Evolutionary conservation across 2,797 vertebrate genomes (phyloP).

Genomic region (Acipenser transmontanus): DNA sequence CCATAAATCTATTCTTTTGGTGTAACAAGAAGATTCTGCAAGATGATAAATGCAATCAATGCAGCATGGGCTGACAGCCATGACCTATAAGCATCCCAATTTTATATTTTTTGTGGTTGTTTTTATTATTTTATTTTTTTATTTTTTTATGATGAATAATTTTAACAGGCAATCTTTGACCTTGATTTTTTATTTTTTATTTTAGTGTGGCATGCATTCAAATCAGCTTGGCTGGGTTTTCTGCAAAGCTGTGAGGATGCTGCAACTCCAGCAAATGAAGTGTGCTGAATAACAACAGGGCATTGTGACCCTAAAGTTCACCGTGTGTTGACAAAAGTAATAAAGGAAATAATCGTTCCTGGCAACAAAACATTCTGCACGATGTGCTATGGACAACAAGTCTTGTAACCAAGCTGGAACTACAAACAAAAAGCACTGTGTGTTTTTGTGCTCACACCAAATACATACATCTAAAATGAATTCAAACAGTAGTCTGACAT

Average conservation of each 20-base stretch:
- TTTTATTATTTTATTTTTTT: constrained; percentile 10
- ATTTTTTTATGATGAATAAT: constrained; percentile 32
- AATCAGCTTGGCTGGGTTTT: constrained; percentile 23
- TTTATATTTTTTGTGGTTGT: constrained; percentile 25
- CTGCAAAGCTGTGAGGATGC: constrained; percentile 9
- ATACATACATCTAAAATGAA: constrained; percentile 34
- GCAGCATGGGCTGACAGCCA: constrained; percentile 48
- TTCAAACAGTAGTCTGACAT: too few relatives aligned
- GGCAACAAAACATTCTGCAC: constrained; percentile 2
- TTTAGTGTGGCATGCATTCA: constrained; percentile 19
- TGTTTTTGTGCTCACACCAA: constrained; percentile 40
- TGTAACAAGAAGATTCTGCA: constrained; percentile 67
- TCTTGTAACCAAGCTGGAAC: neutral
- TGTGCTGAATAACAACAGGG: constrained; percentile 13
- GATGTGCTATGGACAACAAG: neutral
- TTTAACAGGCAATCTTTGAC: constrained; percentile 39
- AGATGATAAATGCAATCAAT: constrained; percentile 59
- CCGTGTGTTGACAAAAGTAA: constrained; percentile 17
- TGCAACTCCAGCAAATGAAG: constrained; percentile 11
- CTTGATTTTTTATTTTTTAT: constrained; percentile 17
- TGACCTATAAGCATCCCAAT: constrained; percentile 48
- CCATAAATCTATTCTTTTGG: constrained; percentile 56
- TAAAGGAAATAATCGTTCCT: constrained; percentile 20
- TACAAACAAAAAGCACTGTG: neutral
- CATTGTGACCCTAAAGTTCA: constrained; percentile 17